Conservation (phyloP, 2,113 vertebrate genomes). For the Isichthys henryi region DNA sequence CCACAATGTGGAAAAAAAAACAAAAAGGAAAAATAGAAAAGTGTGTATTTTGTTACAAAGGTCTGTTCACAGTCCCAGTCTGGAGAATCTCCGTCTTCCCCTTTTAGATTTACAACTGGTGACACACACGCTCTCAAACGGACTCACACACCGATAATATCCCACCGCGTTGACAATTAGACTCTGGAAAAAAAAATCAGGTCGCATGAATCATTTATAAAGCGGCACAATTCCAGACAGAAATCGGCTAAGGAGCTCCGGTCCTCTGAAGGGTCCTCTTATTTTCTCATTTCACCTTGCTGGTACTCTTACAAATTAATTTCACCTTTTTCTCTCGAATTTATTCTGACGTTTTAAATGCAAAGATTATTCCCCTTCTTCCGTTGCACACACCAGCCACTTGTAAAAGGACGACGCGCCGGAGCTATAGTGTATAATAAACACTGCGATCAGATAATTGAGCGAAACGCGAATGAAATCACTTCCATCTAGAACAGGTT, state of each 20-base stretch:
- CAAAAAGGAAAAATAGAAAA: slow-evolving; percentile 24
- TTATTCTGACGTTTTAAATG: slow-evolving; percentile 27
- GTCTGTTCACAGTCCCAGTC: slow-evolving; percentile 14
- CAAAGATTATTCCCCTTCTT: slow-evolving; percentile 48
- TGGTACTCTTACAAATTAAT: slow-evolving; percentile 17
- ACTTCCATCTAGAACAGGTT: slow-evolving; percentile 54
- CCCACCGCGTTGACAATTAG: slow-evolving; percentile 28
- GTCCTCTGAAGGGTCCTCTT: slow-evolving; percentile 45
- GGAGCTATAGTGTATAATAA: slow-evolving; percentile 53
- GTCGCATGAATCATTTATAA: slow-evolving; percentile 53
- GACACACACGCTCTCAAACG: slow-evolving; percentile 18
- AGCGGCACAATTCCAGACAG: slow-evolving; percentile 51
- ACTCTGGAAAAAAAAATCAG: slow-evolving; percentile 40
- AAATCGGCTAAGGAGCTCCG: slow-evolving; percentile 33
- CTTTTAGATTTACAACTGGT: slow-evolving; percentile 10
- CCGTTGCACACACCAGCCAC: slow-evolving; percentile 57
- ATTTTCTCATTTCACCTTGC: slow-evolving; percentile 33
- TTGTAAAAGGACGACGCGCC: slow-evolving; percentile 62
- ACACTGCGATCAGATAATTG: slow-evolving; percentile 54
- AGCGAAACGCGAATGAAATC: slow-evolving; percentile 53
- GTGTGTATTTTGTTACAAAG: not conserved
- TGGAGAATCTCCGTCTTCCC: slow-evolving; percentile 7
- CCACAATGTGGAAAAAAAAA: slow-evolving; percentile 40
- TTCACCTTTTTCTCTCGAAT: slow-evolving; percentile 27
- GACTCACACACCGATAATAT: slow-evolving; percentile 25